A percentile compares a stretch with the other conserved stretches of the same genome.
These are phyloP conservation scores for Poecilia latipinna DNA, from an alignment of 2,113 vertebrate genomes.

Conservation along the genomic window DNA sequence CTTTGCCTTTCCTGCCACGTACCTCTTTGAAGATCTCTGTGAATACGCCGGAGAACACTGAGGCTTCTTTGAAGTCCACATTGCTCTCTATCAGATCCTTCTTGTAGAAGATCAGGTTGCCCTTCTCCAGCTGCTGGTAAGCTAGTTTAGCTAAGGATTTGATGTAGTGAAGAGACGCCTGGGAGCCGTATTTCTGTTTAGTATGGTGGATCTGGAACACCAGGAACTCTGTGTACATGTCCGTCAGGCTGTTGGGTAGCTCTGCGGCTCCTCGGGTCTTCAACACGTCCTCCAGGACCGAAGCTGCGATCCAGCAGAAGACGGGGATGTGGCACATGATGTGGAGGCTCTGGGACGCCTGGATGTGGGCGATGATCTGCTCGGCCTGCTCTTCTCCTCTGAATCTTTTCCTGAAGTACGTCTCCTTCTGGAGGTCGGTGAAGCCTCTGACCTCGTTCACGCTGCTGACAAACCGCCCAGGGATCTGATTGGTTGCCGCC, in stretches of 20 bases:
- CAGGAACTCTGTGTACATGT: conserved; percentile 33
- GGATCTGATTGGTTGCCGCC: conserved; percentile 33
- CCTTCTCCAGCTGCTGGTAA: conserved; percentile 32
- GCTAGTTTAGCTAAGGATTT: conserved; percentile 36
- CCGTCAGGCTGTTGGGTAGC: conserved; percentile 36
- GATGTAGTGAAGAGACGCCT: conserved; percentile 12
- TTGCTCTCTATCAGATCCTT: conserved; percentile 19
- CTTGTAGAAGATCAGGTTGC: conserved; percentile 48
- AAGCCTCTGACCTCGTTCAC: conserved; percentile 33
- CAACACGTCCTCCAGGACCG: conserved; percentile 26
- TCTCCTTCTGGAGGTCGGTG: conserved; percentile 17
- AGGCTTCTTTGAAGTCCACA: conserved; percentile 12
- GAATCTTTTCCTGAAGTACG: background rate
- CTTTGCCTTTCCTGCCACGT: conserved; percentile 11
- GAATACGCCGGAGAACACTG: conserved; percentile 32
- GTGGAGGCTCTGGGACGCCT: conserved; percentile 2
- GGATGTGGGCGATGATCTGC: conserved; percentile 18
- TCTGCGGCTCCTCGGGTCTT: conserved; percentile 6
- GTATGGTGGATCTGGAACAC: conserved; percentile 13
- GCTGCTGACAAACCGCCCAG: background rate
- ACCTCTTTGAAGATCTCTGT: conserved; percentile 47
- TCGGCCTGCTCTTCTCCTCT: background rate
- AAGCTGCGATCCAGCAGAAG: conserved; percentile 40
- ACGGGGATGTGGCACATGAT: conserved; percentile 43
- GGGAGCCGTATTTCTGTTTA: conserved; percentile 11